Evolutionary conservation across 2,888 invertebrate species (phyloP).

Genomic region (Drosophila bunnanda): DNA sequence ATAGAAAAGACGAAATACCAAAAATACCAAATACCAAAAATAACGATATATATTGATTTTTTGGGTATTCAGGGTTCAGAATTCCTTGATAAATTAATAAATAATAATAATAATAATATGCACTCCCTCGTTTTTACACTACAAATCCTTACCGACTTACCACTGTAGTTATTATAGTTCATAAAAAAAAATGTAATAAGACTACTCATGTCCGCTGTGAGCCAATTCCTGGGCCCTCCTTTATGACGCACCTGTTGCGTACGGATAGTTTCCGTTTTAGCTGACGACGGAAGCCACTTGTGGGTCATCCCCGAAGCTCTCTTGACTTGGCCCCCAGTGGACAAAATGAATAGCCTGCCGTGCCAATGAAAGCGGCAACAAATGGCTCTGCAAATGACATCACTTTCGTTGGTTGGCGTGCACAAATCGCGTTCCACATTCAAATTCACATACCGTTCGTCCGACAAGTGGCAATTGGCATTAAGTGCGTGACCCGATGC

Average conservation of each 20-base stretch:
- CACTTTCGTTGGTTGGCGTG: constrained; percentile 69
- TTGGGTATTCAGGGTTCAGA: too few species aligned
- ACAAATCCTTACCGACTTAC: not conserved
- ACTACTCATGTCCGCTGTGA: constrained; percentile 1
- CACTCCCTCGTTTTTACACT: not conserved
- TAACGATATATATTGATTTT: too few species aligned
- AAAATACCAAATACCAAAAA: too few species aligned
- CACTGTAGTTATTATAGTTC: not conserved
- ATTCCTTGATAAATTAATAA: too few species aligned
- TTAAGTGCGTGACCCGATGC: constrained; percentile 41
- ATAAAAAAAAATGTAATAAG: not conserved
- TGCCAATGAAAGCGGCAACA: constrained; percentile 24
- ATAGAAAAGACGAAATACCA: too few species aligned
- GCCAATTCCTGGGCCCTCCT: constrained; percentile 2
- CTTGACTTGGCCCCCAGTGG: constrained; percentile 4
- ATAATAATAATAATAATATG: too few species aligned
- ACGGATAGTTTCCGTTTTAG: constrained; percentile 61
- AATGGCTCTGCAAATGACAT: constrained; percentile 64
- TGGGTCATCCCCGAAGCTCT: constrained; percentile 59
- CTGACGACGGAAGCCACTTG: constrained; percentile 67
- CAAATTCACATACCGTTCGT: constrained; percentile 46
- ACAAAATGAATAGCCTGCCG: constrained; percentile 23
- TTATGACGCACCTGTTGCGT: constrained; percentile 40
- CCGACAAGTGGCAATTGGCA: constrained; percentile 44
- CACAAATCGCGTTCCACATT: constrained; percentile 43